Base-by-base conservation (phyloP, 2,113 vertebrate genomes). In the Panurus biarmicus region DNA sequence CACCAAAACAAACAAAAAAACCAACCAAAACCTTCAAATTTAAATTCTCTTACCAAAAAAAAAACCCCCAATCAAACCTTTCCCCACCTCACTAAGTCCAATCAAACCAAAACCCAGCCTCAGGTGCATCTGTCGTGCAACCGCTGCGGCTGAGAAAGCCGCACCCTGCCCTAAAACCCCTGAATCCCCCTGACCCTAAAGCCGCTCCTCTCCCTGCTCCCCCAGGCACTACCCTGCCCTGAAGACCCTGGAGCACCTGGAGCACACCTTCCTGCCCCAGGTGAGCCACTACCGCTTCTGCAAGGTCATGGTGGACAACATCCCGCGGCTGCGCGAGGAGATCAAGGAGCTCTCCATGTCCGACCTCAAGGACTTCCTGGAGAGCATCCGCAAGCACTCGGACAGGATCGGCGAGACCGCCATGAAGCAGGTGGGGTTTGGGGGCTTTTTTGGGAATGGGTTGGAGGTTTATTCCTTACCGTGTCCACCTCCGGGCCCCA, bases 321-420 rank as follows among this genome's bases (percentile, higher is more conserved):
- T 99, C 84, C 98, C 99, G 4, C 97, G 97, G 23, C 98, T 99
- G 74, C 98, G 99, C 8, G 96, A 97, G 4, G 98, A 98, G 94
- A 99, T 99, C 96, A 98, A 98, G 31, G 99, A 99, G 51, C 98
- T 98, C 29, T 99, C 99, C 96, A 99, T 99, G 99, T 98, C 98
- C 5, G 99, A 99, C 96, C 98, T 99, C 51, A 98, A 99, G 89
- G 99, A 99, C 95, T 99, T 99, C 97, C 97, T 99, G 98, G 99
- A 99, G 97, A 99, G 99, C 92, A 99, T 99, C 97, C 98, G 99
- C 42, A 99, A 99, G 85, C 99, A 99, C 97, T 99, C 99, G 1
- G 99, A 99, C 96, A 99, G 98, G 97, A 99, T 99, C 6, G 99
- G 99, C 19, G 98, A 99, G 98, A 98, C 98, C 0, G 99, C 99